Evolutionary conservation across 2,888 invertebrate species (phyloP).

Genomic region (Drosophila leonis): DNA sequence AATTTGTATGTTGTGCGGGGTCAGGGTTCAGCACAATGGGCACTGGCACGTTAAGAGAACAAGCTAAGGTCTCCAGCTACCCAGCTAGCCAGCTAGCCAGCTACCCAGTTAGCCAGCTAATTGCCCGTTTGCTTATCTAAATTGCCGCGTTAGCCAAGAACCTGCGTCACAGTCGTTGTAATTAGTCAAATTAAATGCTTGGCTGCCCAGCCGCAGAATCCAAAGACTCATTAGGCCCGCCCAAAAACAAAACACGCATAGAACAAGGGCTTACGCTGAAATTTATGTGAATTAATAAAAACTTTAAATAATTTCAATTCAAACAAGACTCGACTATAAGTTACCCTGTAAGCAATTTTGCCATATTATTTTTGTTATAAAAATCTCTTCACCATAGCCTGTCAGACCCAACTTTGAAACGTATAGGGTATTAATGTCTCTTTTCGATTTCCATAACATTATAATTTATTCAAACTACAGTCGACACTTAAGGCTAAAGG

Average conservation of each 20-base stretch:
- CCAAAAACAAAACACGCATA: conserved; percentile 1
- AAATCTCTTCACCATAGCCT: background rate
- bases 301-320: background rate
- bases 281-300: conserved; percentile 14
- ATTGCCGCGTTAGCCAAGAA: conserved; percentile 81
- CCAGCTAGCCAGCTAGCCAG: conserved; percentile 56
- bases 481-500: conserved; percentile 14
- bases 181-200: conserved; percentile 78
- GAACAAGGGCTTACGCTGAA: conserved; percentile 8
- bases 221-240: conserved; percentile 34
- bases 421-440: background rate
- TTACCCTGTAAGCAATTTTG: background rate
- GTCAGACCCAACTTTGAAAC: background rate
- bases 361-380: too few relatives aligned
- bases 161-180: conserved; percentile 70
- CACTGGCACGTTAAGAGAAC: conserved; percentile 39
- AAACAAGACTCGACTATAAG: background rate
- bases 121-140: conserved; percentile 80
- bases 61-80: conserved; percentile 29
- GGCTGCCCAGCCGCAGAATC: conserved; percentile 60
- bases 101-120: conserved; percentile 51
- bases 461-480: conserved; percentile 9
- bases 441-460: background rate
- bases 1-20: conserved; percentile 72
- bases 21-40: conserved; percentile 79